Evolutionary conservation across 1,140 invertebrate genomes (phyloP).

Genomic region (Saccostrea glomerata): DNA sequence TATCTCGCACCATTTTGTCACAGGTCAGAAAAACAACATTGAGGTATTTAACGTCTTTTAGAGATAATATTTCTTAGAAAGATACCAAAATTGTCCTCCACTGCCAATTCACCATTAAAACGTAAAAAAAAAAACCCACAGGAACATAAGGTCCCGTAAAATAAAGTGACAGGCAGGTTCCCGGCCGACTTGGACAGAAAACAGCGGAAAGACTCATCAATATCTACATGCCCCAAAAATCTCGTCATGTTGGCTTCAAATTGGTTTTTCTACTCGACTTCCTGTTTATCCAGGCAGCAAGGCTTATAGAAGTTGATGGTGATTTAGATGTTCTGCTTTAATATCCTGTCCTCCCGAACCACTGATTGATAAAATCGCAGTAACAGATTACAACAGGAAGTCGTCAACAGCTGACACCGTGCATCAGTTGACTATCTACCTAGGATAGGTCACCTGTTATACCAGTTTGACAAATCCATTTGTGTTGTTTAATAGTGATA

Average conservation of each 20-base stretch:
- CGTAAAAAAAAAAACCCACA: too few species aligned
- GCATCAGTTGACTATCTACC: background rate
- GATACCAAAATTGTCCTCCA: background rate
- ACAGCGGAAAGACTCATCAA: background rate
- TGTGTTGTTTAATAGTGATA: background rate
- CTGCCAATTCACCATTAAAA: background rate
- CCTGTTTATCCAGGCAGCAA: constrained; percentile 6
- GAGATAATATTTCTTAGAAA: constrained; percentile 17
- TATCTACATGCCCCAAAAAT: constrained; percentile 1
- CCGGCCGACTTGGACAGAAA: background rate
- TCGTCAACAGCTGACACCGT: background rate
- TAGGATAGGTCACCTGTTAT: background rate
- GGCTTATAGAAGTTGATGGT: background rate
- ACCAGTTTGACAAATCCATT: background rate
- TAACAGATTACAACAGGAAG: constrained; percentile 3
- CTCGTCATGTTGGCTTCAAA: background rate
- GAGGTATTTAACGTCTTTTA: constrained; percentile 9
- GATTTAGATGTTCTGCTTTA: constrained; percentile 7
- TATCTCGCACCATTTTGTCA: too few species aligned
- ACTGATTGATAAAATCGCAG: constrained; percentile 5
- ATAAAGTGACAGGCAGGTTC: background rate
- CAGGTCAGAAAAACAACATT: too few species aligned
- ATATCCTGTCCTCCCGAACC: constrained; percentile 14
- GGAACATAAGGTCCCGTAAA: background rate
- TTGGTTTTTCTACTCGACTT: constrained; percentile 5